Conservation (phyloP, 2,797 vertebrate genomes). For the Acanthurus leucopareius region DNA sequence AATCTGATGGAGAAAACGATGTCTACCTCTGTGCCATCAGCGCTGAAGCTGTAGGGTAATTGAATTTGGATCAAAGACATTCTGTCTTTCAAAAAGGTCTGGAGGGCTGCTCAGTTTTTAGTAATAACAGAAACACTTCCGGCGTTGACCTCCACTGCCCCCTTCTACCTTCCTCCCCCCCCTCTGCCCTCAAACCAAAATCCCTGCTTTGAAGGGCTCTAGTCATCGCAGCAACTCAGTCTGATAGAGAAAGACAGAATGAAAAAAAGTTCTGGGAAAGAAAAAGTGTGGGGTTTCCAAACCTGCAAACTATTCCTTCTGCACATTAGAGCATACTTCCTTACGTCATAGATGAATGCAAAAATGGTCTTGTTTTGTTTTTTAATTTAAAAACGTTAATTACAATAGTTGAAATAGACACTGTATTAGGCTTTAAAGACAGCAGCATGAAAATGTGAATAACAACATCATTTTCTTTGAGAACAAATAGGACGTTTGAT, state of each 20-base stretch:
- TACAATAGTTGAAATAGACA: constrained; percentile 1
- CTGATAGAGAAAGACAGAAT: constrained; percentile 46
- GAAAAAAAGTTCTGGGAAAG: constrained; percentile 21
- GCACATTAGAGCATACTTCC: background rate
- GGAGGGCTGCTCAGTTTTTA: constrained; percentile 76
- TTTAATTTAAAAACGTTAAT: background rate
- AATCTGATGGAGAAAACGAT: constrained; percentile 34
- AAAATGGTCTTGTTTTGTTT: background rate
- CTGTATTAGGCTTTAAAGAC: background rate
- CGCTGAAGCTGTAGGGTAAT: constrained; percentile 58
- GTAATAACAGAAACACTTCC: constrained; percentile 82
- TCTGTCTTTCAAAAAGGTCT: constrained; percentile 69
- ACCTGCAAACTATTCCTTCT: constrained; percentile 26
- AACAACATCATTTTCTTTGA: background rate
- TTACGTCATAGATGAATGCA: constrained; percentile 2
- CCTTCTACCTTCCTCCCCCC: constrained; percentile 23
- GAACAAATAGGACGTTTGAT: background rate
- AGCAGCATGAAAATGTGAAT: background rate
- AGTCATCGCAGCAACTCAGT: constrained; percentile 30
- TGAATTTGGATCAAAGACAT: constrained; percentile 82
- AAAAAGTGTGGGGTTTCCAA: constrained; percentile 12
- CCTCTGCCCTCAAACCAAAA: constrained; percentile 38
- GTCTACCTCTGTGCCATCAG: constrained; percentile 24
- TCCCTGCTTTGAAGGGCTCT: constrained; percentile 62
- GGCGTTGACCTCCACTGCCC: constrained; percentile 68